phyloP scores from a whole-genome alignment of 2,113 vertebrate species.

The Vimba vimba region DNA sequence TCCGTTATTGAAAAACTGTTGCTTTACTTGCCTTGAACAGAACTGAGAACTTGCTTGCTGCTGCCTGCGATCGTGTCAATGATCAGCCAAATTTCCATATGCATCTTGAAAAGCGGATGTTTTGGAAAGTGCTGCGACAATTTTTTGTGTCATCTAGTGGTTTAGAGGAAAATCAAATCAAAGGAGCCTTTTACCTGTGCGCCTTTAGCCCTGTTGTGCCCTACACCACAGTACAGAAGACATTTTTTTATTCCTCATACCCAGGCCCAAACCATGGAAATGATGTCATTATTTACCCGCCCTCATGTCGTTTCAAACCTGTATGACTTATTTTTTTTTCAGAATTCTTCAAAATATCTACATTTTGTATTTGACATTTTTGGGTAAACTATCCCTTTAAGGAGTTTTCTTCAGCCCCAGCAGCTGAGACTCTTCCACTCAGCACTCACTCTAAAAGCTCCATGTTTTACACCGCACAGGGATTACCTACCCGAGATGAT shows the following conservation, averaged over 20 bases:
- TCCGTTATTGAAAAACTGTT: no score
- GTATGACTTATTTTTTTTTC: not conserved
- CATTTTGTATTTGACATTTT: not conserved
- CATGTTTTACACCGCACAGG: constrained; percentile 4
- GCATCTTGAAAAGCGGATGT: no score
- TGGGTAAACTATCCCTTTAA: not conserved
- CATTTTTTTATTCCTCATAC: not conserved
- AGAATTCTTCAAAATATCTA: not conserved
- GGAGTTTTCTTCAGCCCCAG: not conserved
- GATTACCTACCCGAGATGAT: not conserved
- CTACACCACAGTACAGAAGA: not conserved
- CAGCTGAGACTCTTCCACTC: constrained; percentile 14
- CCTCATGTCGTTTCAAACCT: not conserved
- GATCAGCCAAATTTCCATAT: no score
- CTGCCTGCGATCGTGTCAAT: no score
- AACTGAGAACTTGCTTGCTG: no score
- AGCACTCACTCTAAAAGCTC: constrained; percentile 18
- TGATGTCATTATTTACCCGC: not conserved
- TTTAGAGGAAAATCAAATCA: no score
- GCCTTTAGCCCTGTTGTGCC: no score
- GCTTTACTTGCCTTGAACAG: no score
- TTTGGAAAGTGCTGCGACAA: no score
- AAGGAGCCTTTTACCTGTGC: no score
- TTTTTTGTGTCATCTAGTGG: no score
- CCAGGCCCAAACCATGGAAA: not conserved